Conservation (phyloP, 2,888 invertebrate species). For the Archaeoteleia sp. region DNA sequence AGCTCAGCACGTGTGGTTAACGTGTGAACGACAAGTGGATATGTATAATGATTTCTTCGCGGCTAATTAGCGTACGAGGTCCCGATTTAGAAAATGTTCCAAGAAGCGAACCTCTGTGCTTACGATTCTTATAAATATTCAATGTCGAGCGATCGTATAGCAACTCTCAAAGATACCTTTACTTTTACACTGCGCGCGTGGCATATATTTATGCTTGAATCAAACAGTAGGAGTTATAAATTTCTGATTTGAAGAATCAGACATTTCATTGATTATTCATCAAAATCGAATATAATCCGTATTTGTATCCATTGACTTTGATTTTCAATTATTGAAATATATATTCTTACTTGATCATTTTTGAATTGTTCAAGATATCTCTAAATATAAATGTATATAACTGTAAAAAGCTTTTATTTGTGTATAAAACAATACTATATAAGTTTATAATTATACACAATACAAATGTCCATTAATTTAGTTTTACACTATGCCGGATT, state of each 20-base stretch:
- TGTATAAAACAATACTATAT: too few relatives aligned
- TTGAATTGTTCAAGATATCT: too few relatives aligned
- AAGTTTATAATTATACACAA: too few relatives aligned
- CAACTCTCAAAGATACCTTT: slow-evolving; percentile 1
- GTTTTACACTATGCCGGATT: too few relatives aligned
- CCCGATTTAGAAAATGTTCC: slow-evolving; percentile 39
- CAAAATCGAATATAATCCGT: too few relatives aligned
- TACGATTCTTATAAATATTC: slow-evolving; percentile 41
- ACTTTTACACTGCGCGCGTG: slow-evolving; percentile 23
- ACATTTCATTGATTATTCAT: not conserved
- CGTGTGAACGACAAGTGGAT: slow-evolving; percentile 28
- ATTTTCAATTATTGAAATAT: too few relatives aligned
- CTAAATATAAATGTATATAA: too few relatives aligned
- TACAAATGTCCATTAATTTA: too few relatives aligned
- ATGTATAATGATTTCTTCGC: slow-evolving; percentile 14
- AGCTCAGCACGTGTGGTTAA: slow-evolving; percentile 18
- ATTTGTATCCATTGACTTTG: too few relatives aligned
- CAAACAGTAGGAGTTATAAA: slow-evolving; percentile 26
- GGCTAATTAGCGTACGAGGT: slow-evolving; percentile 27
- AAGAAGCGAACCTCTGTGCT: slow-evolving; percentile 31
- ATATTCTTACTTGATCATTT: too few relatives aligned
- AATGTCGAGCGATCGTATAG: slow-evolving; percentile 22
- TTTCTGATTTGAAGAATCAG: slow-evolving; percentile 5
- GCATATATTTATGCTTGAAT: slow-evolving; percentile 15
- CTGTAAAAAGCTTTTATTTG: too few relatives aligned